A percentile compares a stretch with the other conserved stretches of the same genome.
These are phyloP conservation scores for Temnothorax ravouxi DNA, from an alignment of 2,888 invertebrate species.

Conservation along the genomic window DNA sequence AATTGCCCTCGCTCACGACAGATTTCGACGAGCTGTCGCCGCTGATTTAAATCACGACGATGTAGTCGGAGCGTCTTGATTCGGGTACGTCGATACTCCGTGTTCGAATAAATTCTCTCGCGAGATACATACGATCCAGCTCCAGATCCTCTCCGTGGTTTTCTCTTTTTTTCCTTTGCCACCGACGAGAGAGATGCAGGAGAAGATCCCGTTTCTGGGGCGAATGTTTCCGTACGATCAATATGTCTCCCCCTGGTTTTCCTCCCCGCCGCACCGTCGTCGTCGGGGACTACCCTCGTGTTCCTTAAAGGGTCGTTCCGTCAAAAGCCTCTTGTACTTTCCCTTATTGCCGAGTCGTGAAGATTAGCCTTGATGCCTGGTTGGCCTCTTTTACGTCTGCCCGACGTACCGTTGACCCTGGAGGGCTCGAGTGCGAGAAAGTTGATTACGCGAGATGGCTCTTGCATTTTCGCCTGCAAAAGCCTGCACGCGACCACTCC, in stretches of 20 bases:
- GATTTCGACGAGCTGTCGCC: constrained; percentile 39
- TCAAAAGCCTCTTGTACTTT: constrained; percentile 53
- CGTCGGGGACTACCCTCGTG: constrained; percentile 41
- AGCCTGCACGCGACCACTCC: constrained; percentile 20
- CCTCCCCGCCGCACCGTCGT: constrained; percentile 14
- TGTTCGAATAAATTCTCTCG: constrained; percentile 12
- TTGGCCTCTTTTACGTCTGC: constrained; percentile 43
- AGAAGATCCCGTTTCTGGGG: constrained; percentile 26
- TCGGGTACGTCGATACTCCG: constrained; percentile 12
- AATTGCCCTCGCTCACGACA: constrained; percentile 42
- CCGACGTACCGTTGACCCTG: constrained; percentile 36
- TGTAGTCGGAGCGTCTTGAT: constrained; percentile 10
- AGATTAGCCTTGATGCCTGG: constrained; percentile 45
- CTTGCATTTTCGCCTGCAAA: neutral
- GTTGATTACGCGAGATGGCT: constrained; percentile 45
- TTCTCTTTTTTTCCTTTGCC: neutral
- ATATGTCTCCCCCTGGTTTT: constrained; percentile 44
- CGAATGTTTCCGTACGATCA: constrained; percentile 59
- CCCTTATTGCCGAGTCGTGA: constrained; percentile 42
- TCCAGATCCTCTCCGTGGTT: neutral
- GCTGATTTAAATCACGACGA: constrained; percentile 26
- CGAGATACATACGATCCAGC: neutral
- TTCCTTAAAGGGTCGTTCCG: constrained; percentile 56
- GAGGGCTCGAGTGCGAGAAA: constrained; percentile 40
- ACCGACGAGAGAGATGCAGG: neutral